Evolutionary conservation across 2,113 vertebrate species (phyloP), one percentile per base, ranked within the genome.

Genomic region (Pteropus alecto): DNA sequence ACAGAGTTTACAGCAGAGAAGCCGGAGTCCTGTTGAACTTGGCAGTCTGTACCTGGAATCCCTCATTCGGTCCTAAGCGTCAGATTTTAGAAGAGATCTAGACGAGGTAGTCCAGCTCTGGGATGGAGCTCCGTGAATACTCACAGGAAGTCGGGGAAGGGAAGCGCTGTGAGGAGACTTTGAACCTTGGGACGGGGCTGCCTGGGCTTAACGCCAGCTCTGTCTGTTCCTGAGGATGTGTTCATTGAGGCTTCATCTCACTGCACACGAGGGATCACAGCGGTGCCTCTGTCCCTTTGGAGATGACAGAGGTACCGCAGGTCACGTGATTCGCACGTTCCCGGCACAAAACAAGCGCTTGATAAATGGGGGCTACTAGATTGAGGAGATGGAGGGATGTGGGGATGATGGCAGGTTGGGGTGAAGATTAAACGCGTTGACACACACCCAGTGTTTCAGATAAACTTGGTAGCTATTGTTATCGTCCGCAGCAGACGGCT

Each of bases 181-280:
- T 8, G 56, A 41, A 61, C 90, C 81, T 65, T 63, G 60, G 51
- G 84, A 87, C 73, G 79, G 26, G 65, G 48, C n/a, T 30, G 79
- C 89, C 67, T 81, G 85, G 65, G 41, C 63, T 92, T 94, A 56
- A 77, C 87, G 43, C 61, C n/a, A 58, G 70, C 51, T 70, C 71
- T 41, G 13, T n/a, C 81, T 43, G 24, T 94, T 85, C 82, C 70
- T 41, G 58, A 58, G 24, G 85, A 65, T 81, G 18, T 51, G 73
- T 78, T 90, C 81, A 56, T n/a, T 78, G 78, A 90, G 51, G 48
- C 87, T 82, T 70, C 28, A 86, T 84, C 63, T 38, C 43, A 70
- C 67, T 51, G 38, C 71, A 83, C 70, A 18, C 93, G 51, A 94
- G 61, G 73, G 85, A 79, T 88, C 81, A 82, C 24, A 91, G 94